Evolutionary conservation across 2,113 vertebrate genomes (phyloP).

Genomic region (Nymphicus hollandicus): DNA sequence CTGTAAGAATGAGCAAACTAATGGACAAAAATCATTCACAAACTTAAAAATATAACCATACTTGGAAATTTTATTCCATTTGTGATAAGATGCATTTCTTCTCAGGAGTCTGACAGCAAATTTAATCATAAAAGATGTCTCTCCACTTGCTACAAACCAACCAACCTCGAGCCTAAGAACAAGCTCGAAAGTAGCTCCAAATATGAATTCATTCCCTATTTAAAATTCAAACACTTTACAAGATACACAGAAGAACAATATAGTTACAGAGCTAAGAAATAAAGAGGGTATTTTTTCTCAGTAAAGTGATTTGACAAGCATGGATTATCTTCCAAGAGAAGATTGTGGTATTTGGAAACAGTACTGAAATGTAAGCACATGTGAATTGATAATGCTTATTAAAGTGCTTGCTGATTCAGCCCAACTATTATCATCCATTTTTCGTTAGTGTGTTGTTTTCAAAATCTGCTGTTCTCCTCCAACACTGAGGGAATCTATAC

Average conservation of each 20-base stretch:
- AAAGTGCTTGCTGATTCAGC: not conserved
- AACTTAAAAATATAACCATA: not conserved
- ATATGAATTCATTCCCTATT: not conserved
- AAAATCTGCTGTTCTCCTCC: not conserved
- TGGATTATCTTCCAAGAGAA: not conserved
- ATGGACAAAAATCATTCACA: not conserved
- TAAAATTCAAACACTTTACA: not conserved
- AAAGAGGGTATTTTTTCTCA: not conserved
- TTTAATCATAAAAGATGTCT: not conserved
- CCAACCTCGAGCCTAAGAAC: not conserved
- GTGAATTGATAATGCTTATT: not conserved
- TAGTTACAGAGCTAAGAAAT: not conserved
- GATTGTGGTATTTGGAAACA: not conserved
- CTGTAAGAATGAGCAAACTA: not conserved
- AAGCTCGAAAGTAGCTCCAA: not conserved
- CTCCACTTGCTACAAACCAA: not conserved
- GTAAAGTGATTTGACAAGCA: not conserved
- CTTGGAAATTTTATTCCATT: not conserved
- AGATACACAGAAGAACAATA: not conserved
- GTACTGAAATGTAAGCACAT: not conserved
- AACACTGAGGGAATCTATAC: rapidly evolving
- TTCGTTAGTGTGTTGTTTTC: not conserved
- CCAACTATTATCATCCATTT: not conserved
- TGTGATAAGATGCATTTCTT: not conserved
- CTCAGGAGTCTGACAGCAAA: not conserved